Percentiles rank a stretch among this genome's conserved stretches.
phyloP scores from a whole-genome alignment of 2,888 invertebrate genomes.

The Epirrhoe alternata region DNA sequence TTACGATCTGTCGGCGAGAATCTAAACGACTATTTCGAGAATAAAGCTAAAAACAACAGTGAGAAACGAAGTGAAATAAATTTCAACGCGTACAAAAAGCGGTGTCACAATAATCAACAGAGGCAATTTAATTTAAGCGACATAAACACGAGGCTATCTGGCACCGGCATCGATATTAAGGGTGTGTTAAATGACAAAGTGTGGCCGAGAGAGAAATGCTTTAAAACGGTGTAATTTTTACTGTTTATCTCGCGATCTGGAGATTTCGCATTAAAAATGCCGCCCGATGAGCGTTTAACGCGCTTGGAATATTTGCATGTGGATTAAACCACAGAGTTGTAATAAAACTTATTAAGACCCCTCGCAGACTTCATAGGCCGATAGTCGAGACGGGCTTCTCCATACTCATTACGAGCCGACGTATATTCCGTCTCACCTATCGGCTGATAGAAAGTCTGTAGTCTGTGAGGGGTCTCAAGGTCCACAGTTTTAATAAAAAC shows the following conservation, averaged over 20 bases:
- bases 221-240: slow-evolving; percentile 77
- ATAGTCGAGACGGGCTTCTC: too few relatives aligned
- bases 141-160: slow-evolving; percentile 80
- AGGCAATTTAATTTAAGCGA: slow-evolving; percentile 81
- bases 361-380: too few relatives aligned
- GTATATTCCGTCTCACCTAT: too few relatives aligned
- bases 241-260: slow-evolving; percentile 72
- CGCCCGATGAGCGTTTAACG: slow-evolving; percentile 65
- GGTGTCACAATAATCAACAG: slow-evolving; percentile 78
- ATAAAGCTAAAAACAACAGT: slow-evolving; percentile 36
- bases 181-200: slow-evolving; percentile 82
- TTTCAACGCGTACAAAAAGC: slow-evolving; percentile 72
- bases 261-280: slow-evolving; percentile 71
- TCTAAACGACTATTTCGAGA: slow-evolving; percentile 27
- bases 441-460: too few relatives aligned
- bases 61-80: slow-evolving; percentile 65
- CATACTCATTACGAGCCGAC: too few relatives aligned
- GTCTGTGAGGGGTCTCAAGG: too few relatives aligned
- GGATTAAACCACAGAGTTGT: slow-evolving; percentile 10
- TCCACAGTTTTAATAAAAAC: too few relatives aligned
- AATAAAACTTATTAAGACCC: too few relatives aligned
- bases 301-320: slow-evolving; percentile 40
- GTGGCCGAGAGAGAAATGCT: slow-evolving; percentile 74
- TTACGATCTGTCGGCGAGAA: slow-evolving; percentile 32
- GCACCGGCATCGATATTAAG: slow-evolving; percentile 80